These are phyloP conservation scores for Tor tambroides DNA, from an alignment of 2,113 vertebrate species.

Conservation along the genomic window DNA sequence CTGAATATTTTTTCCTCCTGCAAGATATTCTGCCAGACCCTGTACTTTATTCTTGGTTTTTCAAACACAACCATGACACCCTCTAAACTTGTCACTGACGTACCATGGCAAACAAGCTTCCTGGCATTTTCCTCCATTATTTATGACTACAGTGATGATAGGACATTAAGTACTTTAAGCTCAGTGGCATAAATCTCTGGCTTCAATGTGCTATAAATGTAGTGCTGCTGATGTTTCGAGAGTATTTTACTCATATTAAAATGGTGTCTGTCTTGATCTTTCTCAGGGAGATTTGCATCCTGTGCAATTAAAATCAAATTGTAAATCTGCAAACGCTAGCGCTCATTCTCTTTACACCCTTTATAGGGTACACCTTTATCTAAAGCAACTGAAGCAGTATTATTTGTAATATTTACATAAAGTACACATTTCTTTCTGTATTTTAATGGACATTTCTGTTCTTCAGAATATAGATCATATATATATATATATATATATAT, in stretches of 20 bases:
- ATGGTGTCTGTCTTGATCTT: conserved; percentile 12
- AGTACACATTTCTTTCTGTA: background rate
- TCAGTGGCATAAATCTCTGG: conserved; percentile 35
- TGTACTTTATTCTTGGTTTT: conserved; percentile 21
- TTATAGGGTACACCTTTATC: background rate
- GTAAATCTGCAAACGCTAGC: background rate
- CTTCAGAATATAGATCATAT: too few species aligned
- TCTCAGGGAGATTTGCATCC: background rate
- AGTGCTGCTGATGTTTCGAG: conserved; percentile 19
- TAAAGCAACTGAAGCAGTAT: background rate
- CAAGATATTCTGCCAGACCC: background rate
- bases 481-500: too few species aligned
- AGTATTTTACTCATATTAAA: conserved; percentile 35
- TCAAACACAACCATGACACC: background rate
- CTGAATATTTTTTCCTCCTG: background rate
- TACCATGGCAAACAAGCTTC: conserved; percentile 14
- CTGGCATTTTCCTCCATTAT: conserved; percentile 28
- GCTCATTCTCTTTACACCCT: background rate
- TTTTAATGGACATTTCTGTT: background rate
- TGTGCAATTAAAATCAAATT: conserved; percentile 16
- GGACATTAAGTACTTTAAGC: conserved; percentile 31
- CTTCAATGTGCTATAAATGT: conserved; percentile 1
- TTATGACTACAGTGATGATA: conserved; percentile 31
- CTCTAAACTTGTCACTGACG: background rate
- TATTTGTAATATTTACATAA: background rate